Percentiles rank a stretch among this genome's conserved stretches.
These are phyloP conservation scores for Microplitis mediator DNA, from an alignment of 1,140 invertebrate genomes.

Conservation along the genomic window DNA sequence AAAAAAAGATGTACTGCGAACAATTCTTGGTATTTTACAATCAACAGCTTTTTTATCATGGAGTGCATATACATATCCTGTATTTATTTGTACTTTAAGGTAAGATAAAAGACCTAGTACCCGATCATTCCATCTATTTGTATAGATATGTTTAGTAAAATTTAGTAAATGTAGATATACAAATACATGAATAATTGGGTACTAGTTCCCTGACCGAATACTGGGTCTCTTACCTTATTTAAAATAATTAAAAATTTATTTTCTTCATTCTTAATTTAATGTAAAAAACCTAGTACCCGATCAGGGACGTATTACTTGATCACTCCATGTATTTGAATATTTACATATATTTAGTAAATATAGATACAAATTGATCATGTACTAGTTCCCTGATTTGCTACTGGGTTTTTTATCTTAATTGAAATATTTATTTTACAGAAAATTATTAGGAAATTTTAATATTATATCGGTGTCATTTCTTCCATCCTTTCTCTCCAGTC, in stretches of 20 bases:
- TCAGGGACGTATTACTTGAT: too few relatives aligned
- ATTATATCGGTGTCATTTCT: constrained; percentile 73
- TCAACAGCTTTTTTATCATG: constrained; percentile 78
- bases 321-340: too few relatives aligned
- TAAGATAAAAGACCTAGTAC: constrained; percentile 42
- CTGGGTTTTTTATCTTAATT: background rate
- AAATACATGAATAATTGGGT: too few relatives aligned
- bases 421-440: constrained; percentile 59
- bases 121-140: too few relatives aligned
- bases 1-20: constrained; percentile 68
- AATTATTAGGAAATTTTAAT: constrained; percentile 71
- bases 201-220: too few relatives aligned
- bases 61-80: constrained; percentile 75
- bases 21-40: constrained; percentile 72
- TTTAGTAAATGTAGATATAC: background rate
- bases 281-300: too few relatives aligned
- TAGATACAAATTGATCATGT: too few relatives aligned
- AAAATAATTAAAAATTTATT: background rate
- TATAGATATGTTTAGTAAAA: too few relatives aligned
- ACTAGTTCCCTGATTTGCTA: too few relatives aligned
- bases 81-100: constrained; percentile 73
- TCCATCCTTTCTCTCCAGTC: constrained; percentile 73
- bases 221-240: too few relatives aligned
- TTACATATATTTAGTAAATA: too few relatives aligned
- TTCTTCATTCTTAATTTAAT: too few relatives aligned